A percentile compares a stretch with the other conserved stretches of the same genome.
Conservation (phyloP, 2,113 vertebrate species). For the Mystacornis crossleyi region DNA sequence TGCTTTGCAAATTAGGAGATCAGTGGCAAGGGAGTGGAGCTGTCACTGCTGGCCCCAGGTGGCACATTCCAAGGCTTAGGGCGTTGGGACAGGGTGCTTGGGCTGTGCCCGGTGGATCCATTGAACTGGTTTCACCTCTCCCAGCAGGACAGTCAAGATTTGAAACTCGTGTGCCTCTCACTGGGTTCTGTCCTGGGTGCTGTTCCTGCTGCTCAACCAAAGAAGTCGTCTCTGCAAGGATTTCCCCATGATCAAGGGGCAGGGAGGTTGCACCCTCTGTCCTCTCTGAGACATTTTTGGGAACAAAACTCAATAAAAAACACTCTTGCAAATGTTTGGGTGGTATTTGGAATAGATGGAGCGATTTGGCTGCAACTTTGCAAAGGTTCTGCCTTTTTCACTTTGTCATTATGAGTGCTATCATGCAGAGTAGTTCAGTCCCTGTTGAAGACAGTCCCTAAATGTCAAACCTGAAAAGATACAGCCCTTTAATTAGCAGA, state of each 20-base stretch:
- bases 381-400: slow-evolving; percentile 39
- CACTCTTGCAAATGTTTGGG: background rate
- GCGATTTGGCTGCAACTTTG: background rate
- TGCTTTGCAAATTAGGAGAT: background rate
- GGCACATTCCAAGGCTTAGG: background rate
- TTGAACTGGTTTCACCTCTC: background rate
- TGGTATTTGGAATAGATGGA: background rate
- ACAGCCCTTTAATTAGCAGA: slow-evolving; percentile 37
- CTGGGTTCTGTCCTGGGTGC: background rate
- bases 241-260: background rate
- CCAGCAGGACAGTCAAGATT: background rate
- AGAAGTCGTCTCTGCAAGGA: background rate
- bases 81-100: background rate
- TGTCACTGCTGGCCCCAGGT: background rate
- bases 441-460: slow-evolving; percentile 19
- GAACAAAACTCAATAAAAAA: background rate
- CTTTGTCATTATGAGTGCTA: background rate
- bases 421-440: background rate
- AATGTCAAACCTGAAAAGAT: slow-evolving; percentile 41
- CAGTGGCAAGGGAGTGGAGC: background rate
- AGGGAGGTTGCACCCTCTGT: background rate
- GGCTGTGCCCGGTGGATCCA: background rate
- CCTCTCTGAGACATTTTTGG: background rate
- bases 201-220: background rate
- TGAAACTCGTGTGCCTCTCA: background rate